Conservation (phyloP, 2,797 vertebrate genomes). For the Parauchenoglanis punctatus region DNA sequence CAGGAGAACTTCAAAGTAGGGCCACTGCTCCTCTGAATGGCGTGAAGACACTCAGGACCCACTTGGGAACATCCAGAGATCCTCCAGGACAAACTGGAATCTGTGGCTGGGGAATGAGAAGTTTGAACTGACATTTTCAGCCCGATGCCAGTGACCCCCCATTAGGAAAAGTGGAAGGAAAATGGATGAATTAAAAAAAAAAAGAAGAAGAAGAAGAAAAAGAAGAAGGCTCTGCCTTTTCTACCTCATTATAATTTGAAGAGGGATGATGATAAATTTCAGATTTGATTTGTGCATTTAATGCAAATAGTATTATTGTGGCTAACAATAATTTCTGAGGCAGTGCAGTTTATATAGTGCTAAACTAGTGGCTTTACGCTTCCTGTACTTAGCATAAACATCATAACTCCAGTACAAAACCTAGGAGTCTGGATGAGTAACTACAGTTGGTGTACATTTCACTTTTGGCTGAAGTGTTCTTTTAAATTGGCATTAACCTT, state of each 20-base stretch:
- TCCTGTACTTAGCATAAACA: not conserved
- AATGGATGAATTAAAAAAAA: not conserved
- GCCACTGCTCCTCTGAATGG: not conserved
- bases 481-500: not conserved
- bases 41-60: not conserved
- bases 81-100: not conserved
- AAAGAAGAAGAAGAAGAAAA: too few relatives aligned
- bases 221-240: not conserved
- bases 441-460: conserved; percentile 23
- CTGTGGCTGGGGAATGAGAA: not conserved
- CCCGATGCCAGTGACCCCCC: not conserved
- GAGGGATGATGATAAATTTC: not conserved
- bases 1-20: too few relatives aligned
- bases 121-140: not conserved
- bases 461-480: conserved; percentile 5
- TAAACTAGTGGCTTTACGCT: not conserved
- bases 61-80: not conserved
- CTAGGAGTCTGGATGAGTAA: not conserved
- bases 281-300: not conserved
- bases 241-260: not conserved
- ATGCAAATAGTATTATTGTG: not conserved
- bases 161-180: not conserved
- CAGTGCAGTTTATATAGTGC: not conserved
- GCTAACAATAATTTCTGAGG: not conserved
- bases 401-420: not conserved